phyloP scores from a whole-genome alignment of 2,113 vertebrate genomes.

The Cyanocitta stelleri region DNA sequence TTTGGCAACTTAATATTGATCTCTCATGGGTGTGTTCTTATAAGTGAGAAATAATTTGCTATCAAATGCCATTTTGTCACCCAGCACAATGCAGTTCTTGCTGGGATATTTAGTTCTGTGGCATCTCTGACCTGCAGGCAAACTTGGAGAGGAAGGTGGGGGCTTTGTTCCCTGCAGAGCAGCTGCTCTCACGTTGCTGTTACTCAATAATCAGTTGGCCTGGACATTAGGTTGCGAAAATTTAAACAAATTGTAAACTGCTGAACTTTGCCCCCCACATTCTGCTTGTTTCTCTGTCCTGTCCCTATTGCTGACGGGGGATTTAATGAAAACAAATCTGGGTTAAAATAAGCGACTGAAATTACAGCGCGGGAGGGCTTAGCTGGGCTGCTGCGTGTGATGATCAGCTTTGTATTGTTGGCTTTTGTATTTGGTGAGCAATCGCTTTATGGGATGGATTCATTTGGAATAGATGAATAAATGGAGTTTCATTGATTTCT shows the following conservation, averaged over 20 bases:
- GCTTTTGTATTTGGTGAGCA: neutral
- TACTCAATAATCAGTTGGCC: constrained; percentile 26
- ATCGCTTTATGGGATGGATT: neutral
- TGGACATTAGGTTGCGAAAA: constrained; percentile 15
- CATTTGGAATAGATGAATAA: neutral
- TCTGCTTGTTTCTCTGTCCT: neutral
- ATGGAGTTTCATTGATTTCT: neutral
- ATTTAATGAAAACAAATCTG: neutral
- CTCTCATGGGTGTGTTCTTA: neutral
- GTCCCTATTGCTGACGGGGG: neutral
- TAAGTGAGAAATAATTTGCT: neutral
- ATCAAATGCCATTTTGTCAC: neutral
- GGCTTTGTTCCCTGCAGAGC: neutral
- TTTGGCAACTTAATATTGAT: neutral
- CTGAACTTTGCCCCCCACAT: neutral
- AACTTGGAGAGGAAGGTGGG: neutral
- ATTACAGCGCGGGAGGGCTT: neutral
- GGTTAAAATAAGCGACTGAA: neutral
- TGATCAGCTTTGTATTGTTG: constrained; percentile 10
- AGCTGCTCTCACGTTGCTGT: neutral
- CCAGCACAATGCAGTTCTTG: neutral
- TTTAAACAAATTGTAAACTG: neutral
- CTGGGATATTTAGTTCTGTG: neutral
- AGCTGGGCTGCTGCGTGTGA: neutral
- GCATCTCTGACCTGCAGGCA: neutral